phyloP scores from a whole-genome alignment of 2,888 invertebrate genomes.

The Trichogramma dendrolimi region DNA sequence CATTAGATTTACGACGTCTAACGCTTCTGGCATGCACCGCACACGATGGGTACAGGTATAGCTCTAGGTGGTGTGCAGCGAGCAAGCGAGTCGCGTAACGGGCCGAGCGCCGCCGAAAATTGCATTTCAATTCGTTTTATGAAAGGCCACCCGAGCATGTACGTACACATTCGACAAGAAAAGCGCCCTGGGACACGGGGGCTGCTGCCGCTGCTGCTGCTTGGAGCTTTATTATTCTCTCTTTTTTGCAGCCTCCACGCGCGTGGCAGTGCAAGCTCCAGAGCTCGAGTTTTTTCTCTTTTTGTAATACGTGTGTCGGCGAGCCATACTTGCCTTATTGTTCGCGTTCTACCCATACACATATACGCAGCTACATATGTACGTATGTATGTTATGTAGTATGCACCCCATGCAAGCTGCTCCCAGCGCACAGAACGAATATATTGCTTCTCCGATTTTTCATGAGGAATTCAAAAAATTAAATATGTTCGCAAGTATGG shows the following conservation, averaged over 20 bases:
- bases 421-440: too few species aligned
- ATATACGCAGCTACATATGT: too few species aligned
- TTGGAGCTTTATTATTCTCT: not conserved
- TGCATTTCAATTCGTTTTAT: slow-evolving; percentile 44
- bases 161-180: not conserved
- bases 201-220: not conserved
- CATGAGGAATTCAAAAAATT: too few species aligned
- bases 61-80: too few species aligned
- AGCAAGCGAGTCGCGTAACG: not conserved
- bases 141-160: slow-evolving; percentile 26
- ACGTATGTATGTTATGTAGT: too few species aligned
- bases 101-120: slow-evolving; percentile 36
- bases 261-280: slow-evolving; percentile 7
- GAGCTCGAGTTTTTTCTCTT: not conserved
- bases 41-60: too few species aligned
- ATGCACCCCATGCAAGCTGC: too few species aligned
- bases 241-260: not conserved
- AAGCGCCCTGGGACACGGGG: not conserved
- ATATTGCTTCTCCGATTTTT: too few species aligned
- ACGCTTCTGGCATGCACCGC: slow-evolving; percentile 1
- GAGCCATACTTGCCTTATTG: too few species aligned
- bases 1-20: slow-evolving; percentile 33
- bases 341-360: too few species aligned
- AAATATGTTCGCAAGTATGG: too few species aligned
- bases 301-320: not conserved